Percentiles rank a stretch among this genome's conserved stretches.
These are phyloP conservation scores for Gallinago paraguaiae DNA, from an alignment of 2,113 vertebrate species.

Conservation along the genomic window DNA sequence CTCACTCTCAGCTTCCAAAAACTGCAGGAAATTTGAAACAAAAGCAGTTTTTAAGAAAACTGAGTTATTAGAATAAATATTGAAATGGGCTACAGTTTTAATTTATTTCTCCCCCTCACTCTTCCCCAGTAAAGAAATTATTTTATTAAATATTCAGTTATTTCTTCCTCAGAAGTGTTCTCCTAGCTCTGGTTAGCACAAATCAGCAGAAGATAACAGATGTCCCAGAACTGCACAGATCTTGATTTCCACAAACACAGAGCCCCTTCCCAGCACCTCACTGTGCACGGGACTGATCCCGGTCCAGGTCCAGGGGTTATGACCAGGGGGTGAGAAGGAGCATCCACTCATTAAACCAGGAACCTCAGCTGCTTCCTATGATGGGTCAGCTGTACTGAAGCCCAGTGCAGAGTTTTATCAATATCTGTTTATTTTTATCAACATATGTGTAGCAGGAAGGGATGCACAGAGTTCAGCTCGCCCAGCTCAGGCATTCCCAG, in stretches of 20 bases:
- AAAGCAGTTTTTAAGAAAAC: not conserved
- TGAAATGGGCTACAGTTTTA: not conserved
- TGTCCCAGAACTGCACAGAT: not conserved
- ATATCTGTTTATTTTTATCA: not conserved
- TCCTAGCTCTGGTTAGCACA: not conserved
- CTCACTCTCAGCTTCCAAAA: not conserved
- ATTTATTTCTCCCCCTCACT: not conserved
- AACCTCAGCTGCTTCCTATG: not conserved
- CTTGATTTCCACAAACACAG: not conserved
- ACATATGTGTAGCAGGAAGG: not conserved
- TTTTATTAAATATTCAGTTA: not conserved
- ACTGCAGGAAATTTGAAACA: not conserved
- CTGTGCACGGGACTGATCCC: not conserved
- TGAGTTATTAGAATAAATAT: not conserved
- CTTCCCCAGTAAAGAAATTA: not conserved
- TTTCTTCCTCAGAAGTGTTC: not conserved
- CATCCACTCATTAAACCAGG: not conserved
- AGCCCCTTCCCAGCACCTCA: no score
- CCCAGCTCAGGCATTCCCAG: not conserved
- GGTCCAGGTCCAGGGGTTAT: not conserved
- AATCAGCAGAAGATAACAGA: not conserved
- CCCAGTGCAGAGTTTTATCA: not conserved
- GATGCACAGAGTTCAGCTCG: rapidly evolving
- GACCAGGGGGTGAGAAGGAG: not conserved
- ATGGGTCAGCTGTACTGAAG: not conserved